phyloP scores from a whole-genome alignment of 2,888 invertebrate species.

The Drosophila prolongata region DNA sequence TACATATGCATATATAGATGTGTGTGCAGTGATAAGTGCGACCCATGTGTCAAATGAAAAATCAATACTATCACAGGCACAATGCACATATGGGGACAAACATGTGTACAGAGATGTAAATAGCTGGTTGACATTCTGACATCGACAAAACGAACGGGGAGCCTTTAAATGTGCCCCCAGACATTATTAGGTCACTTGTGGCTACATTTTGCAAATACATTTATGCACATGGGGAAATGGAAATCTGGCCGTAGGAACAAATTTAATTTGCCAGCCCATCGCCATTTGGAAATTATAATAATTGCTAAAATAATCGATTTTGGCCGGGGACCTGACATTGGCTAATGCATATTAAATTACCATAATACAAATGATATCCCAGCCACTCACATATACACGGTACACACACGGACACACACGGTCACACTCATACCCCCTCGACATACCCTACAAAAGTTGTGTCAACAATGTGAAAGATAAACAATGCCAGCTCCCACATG shows the following conservation, averaged over 20 bases:
- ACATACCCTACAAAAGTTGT: conserved; percentile 34
- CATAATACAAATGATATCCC: conserved; percentile 37
- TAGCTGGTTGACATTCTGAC: conserved; percentile 69
- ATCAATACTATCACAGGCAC: conserved; percentile 64
- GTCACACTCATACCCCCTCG: not conserved
- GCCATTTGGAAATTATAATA: conserved; percentile 44
- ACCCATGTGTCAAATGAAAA: conserved; percentile 60
- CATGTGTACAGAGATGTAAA: conserved; percentile 42
- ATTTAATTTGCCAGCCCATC: conserved; percentile 50
- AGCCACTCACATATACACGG: not conserved
- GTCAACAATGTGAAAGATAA: conserved; percentile 69
- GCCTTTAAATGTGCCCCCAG: conserved; percentile 18
- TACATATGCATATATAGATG: not conserved
- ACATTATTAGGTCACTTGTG: conserved; percentile 46
- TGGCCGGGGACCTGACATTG: conserved; percentile 12
- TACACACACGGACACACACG: not conserved
- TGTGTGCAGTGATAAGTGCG: conserved; percentile 25
- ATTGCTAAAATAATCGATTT: conserved; percentile 53
- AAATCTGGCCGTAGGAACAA: conserved; percentile 36
- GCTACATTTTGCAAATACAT: conserved; percentile 4
- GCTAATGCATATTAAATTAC: conserved; percentile 36
- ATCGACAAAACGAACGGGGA: conserved; percentile 28
- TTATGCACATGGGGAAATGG: conserved; percentile 6
- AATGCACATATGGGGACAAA: conserved; percentile 52
- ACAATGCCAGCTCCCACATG: conserved; percentile 47